These are phyloP conservation scores for Pteropus alecto DNA, from an alignment of 2,113 vertebrate genomes.

Conservation along the genomic window DNA sequence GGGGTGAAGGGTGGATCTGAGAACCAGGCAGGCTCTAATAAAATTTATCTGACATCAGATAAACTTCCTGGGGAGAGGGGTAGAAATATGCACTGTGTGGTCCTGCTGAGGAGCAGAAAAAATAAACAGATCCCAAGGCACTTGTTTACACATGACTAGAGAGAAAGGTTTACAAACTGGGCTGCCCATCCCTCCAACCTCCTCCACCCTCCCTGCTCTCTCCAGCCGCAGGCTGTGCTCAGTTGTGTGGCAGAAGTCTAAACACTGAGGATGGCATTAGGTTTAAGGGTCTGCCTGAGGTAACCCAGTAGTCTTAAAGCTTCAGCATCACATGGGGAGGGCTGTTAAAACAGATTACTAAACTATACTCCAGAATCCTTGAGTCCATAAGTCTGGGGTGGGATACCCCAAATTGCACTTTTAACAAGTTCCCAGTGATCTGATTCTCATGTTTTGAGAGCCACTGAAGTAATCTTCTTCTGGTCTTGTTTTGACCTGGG, in stretches of 20 bases:
- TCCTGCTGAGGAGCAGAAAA: not conserved
- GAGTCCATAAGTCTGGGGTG: no score
- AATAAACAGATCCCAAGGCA: not conserved
- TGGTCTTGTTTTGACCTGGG: not conserved
- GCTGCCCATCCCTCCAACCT: rapidly evolving
- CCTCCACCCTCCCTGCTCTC: not conserved
- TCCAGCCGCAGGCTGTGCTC: not conserved
- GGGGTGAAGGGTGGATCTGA: not conserved
- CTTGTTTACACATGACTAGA: not conserved
- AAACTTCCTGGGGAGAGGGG: not conserved
- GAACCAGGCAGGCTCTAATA: not conserved
- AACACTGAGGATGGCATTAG: not conserved
- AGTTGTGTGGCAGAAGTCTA: not conserved
- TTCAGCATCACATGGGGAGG: not conserved
- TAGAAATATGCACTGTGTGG: not conserved
- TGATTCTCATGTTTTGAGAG: not conserved
- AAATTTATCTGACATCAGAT: not conserved
- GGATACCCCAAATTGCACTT: not conserved
- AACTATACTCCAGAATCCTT: not conserved
- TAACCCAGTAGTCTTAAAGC: not conserved
- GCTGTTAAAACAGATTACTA: not conserved
- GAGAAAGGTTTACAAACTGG: not conserved
- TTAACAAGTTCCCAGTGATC: not conserved
- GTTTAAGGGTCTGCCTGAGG: not conserved
- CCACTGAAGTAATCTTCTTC: not conserved